Base-by-base conservation (phyloP, 2,888 invertebrate genomes). In the Acheta domesticus region DNA sequence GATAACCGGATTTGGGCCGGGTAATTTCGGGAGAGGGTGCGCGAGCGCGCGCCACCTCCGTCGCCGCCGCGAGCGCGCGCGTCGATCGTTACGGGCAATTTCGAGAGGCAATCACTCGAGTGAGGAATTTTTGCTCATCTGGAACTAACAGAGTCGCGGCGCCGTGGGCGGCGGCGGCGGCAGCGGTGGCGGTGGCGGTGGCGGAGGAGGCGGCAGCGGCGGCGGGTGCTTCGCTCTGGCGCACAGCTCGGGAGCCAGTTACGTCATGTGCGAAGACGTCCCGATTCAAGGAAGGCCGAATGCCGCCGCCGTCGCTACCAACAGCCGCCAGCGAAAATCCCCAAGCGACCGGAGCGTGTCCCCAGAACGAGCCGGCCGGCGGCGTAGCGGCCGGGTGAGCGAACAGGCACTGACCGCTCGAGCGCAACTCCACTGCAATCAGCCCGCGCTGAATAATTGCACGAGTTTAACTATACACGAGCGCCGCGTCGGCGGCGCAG, bases 351-450 rank as follows among this genome's bases (percentile, higher is more conserved):
- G 36, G 36, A 36, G 36, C 36, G 36, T 36, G 36, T 36, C 36
- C 5, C 8, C 62, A 62, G 62, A 5, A 12, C n/a, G 14, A 62
- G n/a, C 62, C 62, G 16, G 62, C 62, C 16, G 14, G 62, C 14
- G n/a, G n/a, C 62, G 62, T 62, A 12, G 62, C 8, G 16, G n/a
- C 62, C 62, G n/a, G n/a, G n/a, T 8, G 14, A 2, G 16, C n/a
- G 62, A 19, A 62, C 16, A 62, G 16, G 62, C 62, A 62, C 62
- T 62, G 62, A 62, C 62, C 62, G n/a, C n/a, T n/a, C 62, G 16
- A 62, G 62, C 62, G 62, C n/a, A 62, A 62, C 62, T 62, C 62
- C n/a, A 62, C 62, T 62, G 62, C 62, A 19, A 62, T 62, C 62
- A 62, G 16, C 62, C 62, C 3, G 4, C 62, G 14, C 62, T 62